A percentile compares a stretch with the other conserved stretches of the same genome.
Conservation (phyloP, 1,140 invertebrate genomes). For the Pentalonia nigronervosa region DNA sequence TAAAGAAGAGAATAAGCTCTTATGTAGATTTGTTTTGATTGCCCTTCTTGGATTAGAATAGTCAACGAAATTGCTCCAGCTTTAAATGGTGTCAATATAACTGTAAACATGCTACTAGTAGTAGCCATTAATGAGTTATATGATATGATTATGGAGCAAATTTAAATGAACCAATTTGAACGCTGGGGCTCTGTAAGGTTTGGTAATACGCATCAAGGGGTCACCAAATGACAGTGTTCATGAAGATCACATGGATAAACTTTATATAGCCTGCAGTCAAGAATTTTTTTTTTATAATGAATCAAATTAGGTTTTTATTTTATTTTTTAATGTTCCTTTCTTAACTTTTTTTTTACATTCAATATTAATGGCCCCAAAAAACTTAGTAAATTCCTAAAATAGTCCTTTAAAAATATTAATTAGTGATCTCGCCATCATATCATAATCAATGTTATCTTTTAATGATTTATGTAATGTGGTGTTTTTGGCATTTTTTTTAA, state of each 20-base stretch:
- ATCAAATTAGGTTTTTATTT: neutral
- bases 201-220: no score
- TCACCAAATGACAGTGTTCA: neutral
- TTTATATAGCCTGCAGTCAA: neutral
- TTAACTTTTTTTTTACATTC: neutral
- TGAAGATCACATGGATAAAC: neutral
- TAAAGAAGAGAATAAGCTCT: neutral
- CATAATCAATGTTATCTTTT: neutral
- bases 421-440: no score
- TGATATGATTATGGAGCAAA: no score
- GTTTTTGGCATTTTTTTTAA: constrained; percentile 6
- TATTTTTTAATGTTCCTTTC: neutral
- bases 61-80: neutral
- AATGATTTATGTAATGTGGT: neutral
- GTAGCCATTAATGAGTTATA: neutral
- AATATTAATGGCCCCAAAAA: neutral
- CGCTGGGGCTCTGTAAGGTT: no score
- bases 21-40: neutral
- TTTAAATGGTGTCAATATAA: neutral
- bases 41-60: neutral
- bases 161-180: no score
- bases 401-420: neutral
- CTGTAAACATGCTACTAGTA: neutral
- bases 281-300: neutral
- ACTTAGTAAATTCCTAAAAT: neutral